Base-by-base conservation (phyloP, 2,113 vertebrate species). In the Barnardius zonarius region DNA sequence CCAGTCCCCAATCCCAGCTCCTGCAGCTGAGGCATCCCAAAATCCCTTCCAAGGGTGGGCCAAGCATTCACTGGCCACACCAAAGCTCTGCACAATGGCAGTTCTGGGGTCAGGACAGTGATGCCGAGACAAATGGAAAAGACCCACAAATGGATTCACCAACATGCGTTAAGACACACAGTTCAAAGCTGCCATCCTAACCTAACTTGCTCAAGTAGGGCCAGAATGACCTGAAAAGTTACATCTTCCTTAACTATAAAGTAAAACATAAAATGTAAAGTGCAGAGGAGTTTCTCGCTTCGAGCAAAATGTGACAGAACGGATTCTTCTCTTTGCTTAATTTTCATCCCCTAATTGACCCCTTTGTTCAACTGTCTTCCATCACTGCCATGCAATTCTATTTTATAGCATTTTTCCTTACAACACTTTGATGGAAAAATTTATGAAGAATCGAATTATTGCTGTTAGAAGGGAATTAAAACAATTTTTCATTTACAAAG, bases 391-490 rank as follows among this genome's bases (percentile, higher is more conserved):
- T 4, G 37, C 90, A 88, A 85, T 69, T 84, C 93, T 92, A 52
- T 83, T 98, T 98, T 97, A 97, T 80, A 95, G 97, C 97, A 96
- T 97, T 97, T 96, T 95, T 97, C 92, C 97, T 98, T 97, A 97
- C 97, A 96, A 98, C 96, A 97, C 95, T 98, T 98, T 98, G 98
- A 98, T 98, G 98, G 97, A 97, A 97, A 98, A 98, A 98, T 98
- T 98, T 98, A 98, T 98, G 98, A 98, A 98, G 98, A 98, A 98
- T 98, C 98, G 98, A 98, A 98, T 98, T 98, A 98, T 98, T 98
- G 98, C 98, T 98, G 98, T 97, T 97, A 98, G 98, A 97, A 98
- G 97, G 95, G 98, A 98, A 98, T 98, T 98, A 98, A 98, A 98
- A 98, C 98, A 97, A 98, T 98, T 98, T 98, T 98, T 98, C 98